A percentile compares a stretch with the other conserved stretches of the same genome.
Conservation (phyloP, 92 coral and sea anemone genomes). For the Porites divaricata region DNA sequence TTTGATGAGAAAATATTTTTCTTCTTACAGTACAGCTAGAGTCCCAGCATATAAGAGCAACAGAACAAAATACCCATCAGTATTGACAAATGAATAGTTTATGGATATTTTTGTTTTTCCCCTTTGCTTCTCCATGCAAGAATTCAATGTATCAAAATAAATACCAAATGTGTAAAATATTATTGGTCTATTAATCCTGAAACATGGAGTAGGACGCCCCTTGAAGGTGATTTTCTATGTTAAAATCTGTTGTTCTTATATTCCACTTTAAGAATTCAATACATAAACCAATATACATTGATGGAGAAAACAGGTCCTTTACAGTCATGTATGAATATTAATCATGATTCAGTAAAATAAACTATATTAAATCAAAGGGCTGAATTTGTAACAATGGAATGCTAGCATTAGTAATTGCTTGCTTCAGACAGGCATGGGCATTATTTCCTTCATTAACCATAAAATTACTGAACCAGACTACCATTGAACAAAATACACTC, state of each 20-base stretch:
- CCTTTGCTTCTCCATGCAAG: no score
- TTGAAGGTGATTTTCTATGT: no score
- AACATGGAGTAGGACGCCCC: no score
- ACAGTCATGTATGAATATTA: constrained; percentile 34
- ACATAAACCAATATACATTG: no score
- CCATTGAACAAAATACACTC: constrained; percentile 36
- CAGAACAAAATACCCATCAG: constrained; percentile 30
- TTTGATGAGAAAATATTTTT: constrained; percentile 1
- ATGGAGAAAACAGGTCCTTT: no score
- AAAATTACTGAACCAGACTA: constrained; percentile 44
- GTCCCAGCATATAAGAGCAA: constrained; percentile 35
- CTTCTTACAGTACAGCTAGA: constrained; percentile 9
- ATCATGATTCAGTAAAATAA: constrained; percentile 22
- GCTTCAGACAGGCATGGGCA: constrained; percentile 48
- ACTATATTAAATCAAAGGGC: background rate
- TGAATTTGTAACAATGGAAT: background rate
- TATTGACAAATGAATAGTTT: background rate
- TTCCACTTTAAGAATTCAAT: no score
- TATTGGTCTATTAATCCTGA: no score
- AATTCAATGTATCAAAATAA: no score
- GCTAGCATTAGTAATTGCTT: constrained; percentile 1
- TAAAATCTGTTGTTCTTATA: no score
- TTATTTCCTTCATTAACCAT: constrained; percentile 26
- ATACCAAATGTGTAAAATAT: no score
- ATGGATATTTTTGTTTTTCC: no score